Conservation (phyloP, 2,888 invertebrate species). For the Nemotelus pantherinus region DNA sequence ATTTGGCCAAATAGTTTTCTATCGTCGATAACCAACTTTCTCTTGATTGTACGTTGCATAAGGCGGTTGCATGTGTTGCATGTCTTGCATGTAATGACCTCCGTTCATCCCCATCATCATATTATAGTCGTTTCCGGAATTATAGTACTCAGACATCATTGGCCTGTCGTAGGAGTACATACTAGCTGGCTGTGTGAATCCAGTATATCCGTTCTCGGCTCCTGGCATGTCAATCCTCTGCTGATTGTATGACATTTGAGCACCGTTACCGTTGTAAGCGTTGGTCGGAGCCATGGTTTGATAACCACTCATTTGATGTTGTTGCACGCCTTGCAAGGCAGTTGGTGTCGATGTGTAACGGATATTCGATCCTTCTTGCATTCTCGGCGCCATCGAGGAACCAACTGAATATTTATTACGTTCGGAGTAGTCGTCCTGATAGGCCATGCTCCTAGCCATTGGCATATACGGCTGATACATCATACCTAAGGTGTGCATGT, state of each 20-base stretch:
- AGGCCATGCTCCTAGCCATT: background rate
- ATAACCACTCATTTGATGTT: conserved; percentile 12
- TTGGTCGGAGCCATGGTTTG: background rate
- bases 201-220: conserved; percentile 18
- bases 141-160: conserved; percentile 20
- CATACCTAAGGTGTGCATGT: conserved; percentile 7
- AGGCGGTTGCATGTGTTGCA: conserved; percentile 21
- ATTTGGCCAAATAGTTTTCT: background rate
- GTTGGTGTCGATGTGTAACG: conserved; percentile 33
- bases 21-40: conserved; percentile 19
- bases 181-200: conserved; percentile 8
- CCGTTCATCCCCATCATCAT: conserved; percentile 34
- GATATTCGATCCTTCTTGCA: conserved; percentile 4
- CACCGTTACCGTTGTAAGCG: conserved; percentile 4
- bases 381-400: background rate
- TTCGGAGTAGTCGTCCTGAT: background rate
- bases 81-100: conserved; percentile 27
- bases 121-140: background rate
- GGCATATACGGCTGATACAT: conserved; percentile 26
- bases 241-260: conserved; percentile 21
- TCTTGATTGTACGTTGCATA: conserved; percentile 22
- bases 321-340: conserved; percentile 6
- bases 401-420: background rate
- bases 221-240: background rate
- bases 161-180: background rate